Evolutionary conservation across 2,888 invertebrate genomes (phyloP), one percentile per base, ranked within the genome.

Genomic region (Phortica okadai): DNA sequence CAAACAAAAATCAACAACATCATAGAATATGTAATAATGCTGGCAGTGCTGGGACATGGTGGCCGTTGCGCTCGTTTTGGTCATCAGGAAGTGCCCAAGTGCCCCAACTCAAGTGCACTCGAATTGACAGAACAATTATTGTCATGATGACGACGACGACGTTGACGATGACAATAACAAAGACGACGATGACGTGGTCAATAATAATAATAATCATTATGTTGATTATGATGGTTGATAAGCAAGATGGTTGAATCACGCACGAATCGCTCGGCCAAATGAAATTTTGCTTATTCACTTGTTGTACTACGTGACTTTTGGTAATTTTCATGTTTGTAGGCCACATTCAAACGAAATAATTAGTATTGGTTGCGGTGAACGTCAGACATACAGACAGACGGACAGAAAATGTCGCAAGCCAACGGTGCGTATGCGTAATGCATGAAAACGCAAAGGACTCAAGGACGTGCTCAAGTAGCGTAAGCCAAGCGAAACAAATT

Each of bases 41-140:
- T 33, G 33, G 33, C 33, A 33, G 33, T 33, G 33, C 33, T 33
- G 33, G 4, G 2, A 5, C 33, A 33, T 33, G 33, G 33, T 33
- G 33, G 33, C 33, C 4, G 3, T 33, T 33, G 33, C 33, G 33
- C 33, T 50, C 8, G 50, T 50, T 45, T 50, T 50, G 10, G 50
- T 11, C 14, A 14, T 11, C 50, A 8, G 16, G 10, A 21, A 14
- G 25, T 21, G 54, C 25, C 7, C 7, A 59, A 14, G 16, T 56
- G 45, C 74, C 76, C 76, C 75, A 80, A 76, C 80, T 76, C 82
- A 80, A 81, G 80, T 84, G 80, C 77, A 81, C 78, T 82, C 77
- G 86, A 85, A 87, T 85, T 83, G 83, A 80, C 86, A 83, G 83
- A 87, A 87, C 86, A 85, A 85, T 85, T 85, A 85, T 87, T 85